Base-by-base conservation (phyloP, 2,113 vertebrate genomes). In the Artemisiospiza belli region DNA sequence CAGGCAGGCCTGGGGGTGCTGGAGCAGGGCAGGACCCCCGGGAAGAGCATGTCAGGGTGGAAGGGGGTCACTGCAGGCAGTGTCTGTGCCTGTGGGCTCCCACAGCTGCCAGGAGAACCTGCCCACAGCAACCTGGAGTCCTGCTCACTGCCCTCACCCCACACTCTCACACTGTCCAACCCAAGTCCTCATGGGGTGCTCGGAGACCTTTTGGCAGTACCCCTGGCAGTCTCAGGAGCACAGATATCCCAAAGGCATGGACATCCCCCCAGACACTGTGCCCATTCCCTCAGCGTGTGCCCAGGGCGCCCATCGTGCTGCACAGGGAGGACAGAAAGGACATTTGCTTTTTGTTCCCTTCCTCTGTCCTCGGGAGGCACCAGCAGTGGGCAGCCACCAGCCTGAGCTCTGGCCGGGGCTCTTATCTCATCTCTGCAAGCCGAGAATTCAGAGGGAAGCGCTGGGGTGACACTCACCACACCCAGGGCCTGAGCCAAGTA, bases 201-300 rank as follows among this genome's bases (percentile, higher is more conserved):
- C 23, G 7, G 33, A 25, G 30, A 63, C 51, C 46, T 66, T 21
- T 39, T 63, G 61, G 39, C 15, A 30, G 39, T 30, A 47, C 20
- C 64, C 68, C 14, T 0, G 2, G 7, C 12, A 46, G 23, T 9
- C 46, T 81, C 68, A 74, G 68, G 59, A 43, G 49, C 55, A 54
- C 5, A 69, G 58, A 55, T 33, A 46, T 17, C 79, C 58, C 33
- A 76, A 83, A 84, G 64, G 20, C 17, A 23, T 0, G 0, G 18
- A 28, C 17, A 10, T 22, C 41, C 12, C 75, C 41, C 12, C 11
- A 57, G 2, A 59, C 5, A 6, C 24, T 41, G 51, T 30, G 27
- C 12, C 78, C 47, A 10, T 13, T 37, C 22, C 57, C 33, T 37
- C 2, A 9, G 2, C 0, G 0, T 3, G 55, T 62, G 19, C 37